phyloP scores from a whole-genome alignment of 2,113 vertebrate species.

The Sakesphorus luctuosus region DNA sequence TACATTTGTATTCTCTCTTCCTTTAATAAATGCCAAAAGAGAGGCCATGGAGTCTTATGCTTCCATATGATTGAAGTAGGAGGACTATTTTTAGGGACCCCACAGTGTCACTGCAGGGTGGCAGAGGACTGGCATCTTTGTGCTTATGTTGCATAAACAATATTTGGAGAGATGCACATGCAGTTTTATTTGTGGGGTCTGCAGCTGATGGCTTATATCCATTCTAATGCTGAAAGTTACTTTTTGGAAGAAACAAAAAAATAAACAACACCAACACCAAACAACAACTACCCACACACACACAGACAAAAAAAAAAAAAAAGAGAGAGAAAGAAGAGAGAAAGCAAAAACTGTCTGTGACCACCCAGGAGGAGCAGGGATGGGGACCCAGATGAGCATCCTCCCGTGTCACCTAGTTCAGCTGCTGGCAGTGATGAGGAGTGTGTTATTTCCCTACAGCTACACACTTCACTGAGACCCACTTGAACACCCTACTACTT shows the following conservation, averaged over 20 bases:
- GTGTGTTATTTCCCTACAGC: not conserved
- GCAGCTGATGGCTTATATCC: not conserved
- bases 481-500: not conserved
- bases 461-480: not conserved
- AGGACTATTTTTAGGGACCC: not conserved
- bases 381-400: not conserved
- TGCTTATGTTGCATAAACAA: not conserved
- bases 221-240: not conserved
- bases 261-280: too few relatives aligned
- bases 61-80: not conserved
- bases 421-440: rapidly evolving
- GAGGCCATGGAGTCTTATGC: not conserved
- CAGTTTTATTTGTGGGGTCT: not conserved
- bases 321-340: not conserved
- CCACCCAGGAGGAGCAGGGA: not conserved
- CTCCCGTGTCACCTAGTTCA: not conserved
- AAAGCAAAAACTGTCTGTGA: not conserved
- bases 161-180: not conserved
- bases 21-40: not conserved
- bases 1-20: not conserved
- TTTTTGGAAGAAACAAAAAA: not conserved
- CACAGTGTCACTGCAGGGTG: not conserved
- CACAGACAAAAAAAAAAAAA: too few relatives aligned
- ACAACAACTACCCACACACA: too few relatives aligned
- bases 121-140: not conserved